These are phyloP conservation scores for Oreochromis grahami DNA, from an alignment of 2,797 vertebrate genomes.

Conservation along the genomic window DNA sequence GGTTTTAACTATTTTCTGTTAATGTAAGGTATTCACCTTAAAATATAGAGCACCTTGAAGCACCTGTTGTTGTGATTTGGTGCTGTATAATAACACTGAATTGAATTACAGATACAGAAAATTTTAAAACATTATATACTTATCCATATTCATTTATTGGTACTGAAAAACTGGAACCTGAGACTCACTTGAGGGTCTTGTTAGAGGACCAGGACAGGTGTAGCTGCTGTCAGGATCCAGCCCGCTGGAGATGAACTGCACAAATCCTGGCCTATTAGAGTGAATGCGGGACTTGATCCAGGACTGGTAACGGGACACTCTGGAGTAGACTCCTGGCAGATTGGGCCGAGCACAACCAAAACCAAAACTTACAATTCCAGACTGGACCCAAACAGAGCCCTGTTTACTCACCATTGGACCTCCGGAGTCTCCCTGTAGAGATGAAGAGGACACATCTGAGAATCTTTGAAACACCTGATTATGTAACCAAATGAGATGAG, in stretches of 20 bases:
- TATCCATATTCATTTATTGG: neutral
- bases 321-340: slow-evolving; percentile 62
- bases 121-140: neutral
- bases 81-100: neutral
- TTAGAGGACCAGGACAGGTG: neutral
- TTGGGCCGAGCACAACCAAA: slow-evolving; percentile 55
- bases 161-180: neutral
- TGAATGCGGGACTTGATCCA: slow-evolving; percentile 53
- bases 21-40: neutral
- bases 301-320: slow-evolving; percentile 61
- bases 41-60: neutral
- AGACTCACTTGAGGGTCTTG: neutral
- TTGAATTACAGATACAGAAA: neutral
- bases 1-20: neutral
- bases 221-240: slow-evolving; percentile 39
- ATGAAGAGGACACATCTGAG: neutral
- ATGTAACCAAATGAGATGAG: neutral
- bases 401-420: slow-evolving; percentile 58
- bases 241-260: slow-evolving; percentile 40
- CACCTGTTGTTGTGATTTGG: neutral
- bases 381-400: slow-evolving; percentile 56
- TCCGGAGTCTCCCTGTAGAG: slow-evolving; percentile 55
- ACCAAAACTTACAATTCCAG: slow-evolving; percentile 64
- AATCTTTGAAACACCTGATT: neutral
- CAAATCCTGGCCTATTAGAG: slow-evolving; percentile 54